These are phyloP conservation scores for Lateolabrax maculatus DNA, from an alignment of 2,797 vertebrate genomes.

Conservation along the genomic window DNA sequence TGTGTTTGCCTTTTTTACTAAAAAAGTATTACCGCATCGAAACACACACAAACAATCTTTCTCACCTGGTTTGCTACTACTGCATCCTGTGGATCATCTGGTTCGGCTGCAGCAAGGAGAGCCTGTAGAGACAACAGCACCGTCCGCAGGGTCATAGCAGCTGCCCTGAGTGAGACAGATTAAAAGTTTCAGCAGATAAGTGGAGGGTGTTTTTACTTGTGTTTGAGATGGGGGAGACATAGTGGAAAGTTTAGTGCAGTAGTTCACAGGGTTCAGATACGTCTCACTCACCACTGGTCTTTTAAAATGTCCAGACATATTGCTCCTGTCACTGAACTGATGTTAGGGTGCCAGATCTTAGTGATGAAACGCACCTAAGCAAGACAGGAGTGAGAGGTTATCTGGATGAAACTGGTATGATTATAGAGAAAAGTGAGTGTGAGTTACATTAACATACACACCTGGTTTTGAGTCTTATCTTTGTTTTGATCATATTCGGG, in stretches of 20 bases:
- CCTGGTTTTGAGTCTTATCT: background rate
- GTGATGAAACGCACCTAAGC: constrained; percentile 98
- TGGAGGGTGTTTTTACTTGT: background rate
- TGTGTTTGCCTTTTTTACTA: background rate
- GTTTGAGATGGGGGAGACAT: background rate
- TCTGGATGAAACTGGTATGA: background rate
- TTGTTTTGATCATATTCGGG: background rate
- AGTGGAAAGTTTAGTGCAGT: background rate
- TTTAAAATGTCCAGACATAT: constrained; percentile 99
- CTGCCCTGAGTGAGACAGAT: constrained; percentile 89
- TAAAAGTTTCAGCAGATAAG: constrained; percentile 8
- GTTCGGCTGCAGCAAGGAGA: constrained; percentile 96
- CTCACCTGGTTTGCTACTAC: constrained; percentile 98
- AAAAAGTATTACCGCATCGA: background rate
- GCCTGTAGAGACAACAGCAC: constrained; percentile 98
- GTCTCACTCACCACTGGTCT: constrained; percentile 96
- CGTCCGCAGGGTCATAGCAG: constrained; percentile 99
- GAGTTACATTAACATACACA: background rate
- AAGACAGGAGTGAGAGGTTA: constrained; percentile 20
- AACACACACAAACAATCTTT: background rate
- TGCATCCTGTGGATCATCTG: constrained; percentile 98
- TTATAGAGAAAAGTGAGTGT: background rate
- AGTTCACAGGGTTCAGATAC: background rate
- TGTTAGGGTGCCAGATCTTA: constrained; percentile 99
- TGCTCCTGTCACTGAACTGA: constrained; percentile 99